These are phyloP conservation scores for Ceyx margarethae DNA, from an alignment of 2,113 vertebrate species.

Conservation along the genomic window DNA sequence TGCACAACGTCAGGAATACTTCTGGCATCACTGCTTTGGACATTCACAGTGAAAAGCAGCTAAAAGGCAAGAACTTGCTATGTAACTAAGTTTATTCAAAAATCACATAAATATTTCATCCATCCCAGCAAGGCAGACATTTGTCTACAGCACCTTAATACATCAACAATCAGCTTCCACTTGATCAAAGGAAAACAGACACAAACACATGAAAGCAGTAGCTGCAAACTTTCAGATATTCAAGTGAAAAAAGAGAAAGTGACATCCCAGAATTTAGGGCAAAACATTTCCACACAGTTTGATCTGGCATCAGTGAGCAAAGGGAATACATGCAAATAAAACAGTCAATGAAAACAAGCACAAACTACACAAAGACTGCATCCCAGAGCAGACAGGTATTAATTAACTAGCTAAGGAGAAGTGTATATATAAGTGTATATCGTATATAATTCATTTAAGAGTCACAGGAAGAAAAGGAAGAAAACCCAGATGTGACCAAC, in stretches of 20 bases:
- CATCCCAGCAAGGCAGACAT: not conserved
- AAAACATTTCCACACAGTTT: not conserved
- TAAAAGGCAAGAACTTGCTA: not conserved
- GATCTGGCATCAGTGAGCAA: not conserved
- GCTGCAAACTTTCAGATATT: not conserved
- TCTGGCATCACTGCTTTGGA: not conserved
- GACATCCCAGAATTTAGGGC: not conserved
- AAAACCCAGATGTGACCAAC: not conserved
- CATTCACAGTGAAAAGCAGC: not conserved
- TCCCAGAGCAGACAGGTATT: not conserved
- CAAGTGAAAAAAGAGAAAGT: not conserved
- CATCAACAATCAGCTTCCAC: not conserved
- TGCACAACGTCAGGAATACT: not conserved
- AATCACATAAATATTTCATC: not conserved
- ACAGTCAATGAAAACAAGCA: not conserved
- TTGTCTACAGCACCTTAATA: not conserved
- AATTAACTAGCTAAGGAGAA: not conserved
- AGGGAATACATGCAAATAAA: not conserved
- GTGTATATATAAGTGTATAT: not conserved
- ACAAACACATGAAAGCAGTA: not conserved
- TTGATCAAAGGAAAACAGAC: slow-evolving; percentile 5
- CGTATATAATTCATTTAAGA: not conserved
- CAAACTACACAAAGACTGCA: not conserved
- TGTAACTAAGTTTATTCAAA: not conserved
- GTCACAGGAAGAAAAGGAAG: not conserved